Base-by-base conservation (phyloP, 2,113 vertebrate species). In the Tringa solitaria region DNA sequence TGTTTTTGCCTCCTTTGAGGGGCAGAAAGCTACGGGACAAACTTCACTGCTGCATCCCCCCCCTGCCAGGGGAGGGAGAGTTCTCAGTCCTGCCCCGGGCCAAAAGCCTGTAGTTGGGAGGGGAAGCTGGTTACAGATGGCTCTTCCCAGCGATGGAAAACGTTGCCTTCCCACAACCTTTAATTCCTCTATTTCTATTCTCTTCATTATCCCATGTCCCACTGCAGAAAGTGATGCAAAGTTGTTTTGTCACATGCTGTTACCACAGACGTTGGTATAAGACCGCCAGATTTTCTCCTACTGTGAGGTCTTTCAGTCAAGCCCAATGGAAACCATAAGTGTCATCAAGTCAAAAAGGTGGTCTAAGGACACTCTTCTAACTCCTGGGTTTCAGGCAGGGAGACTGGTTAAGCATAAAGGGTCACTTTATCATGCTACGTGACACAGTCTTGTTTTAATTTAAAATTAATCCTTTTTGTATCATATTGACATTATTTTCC, bases 201-300 rank as follows among this genome's bases (percentile, higher is more conserved):
- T 33, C 27, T 19, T 50, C 0, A 0, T 63, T n/a, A 70, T 2
- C 19, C 60, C 43, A 2, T 2, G 28, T 48, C 41, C 59, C 73
- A 7, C 35, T 12, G 37, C 73, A 65, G 91, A 77, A 79, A 54
- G 24, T 32, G 75, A 73, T 16, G 50, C 64, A 46, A 51, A 73
- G 70, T 59, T 51, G 63, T 5, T 86, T 68, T 89, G 91, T 56
- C 84, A 85, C 84, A 67, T 48, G 56, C 56, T 72, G 64, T n/a
- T 35, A 37, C 88, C 60, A 8, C 83, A 56, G 73, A 51, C 1
- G 23, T 68, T 14, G 64, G 20, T 30, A 32, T 24, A 37, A 22
- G 46, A 26, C 73, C 8, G 14, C 60, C 91, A 51, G 69, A 12
- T 46, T 79, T 77, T 39, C 80, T 91, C 91, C 91, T 35, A 6